Evolutionary conservation across 2,888 invertebrate genomes (phyloP).

Genomic region (Linhomoeus sp.): DNA sequence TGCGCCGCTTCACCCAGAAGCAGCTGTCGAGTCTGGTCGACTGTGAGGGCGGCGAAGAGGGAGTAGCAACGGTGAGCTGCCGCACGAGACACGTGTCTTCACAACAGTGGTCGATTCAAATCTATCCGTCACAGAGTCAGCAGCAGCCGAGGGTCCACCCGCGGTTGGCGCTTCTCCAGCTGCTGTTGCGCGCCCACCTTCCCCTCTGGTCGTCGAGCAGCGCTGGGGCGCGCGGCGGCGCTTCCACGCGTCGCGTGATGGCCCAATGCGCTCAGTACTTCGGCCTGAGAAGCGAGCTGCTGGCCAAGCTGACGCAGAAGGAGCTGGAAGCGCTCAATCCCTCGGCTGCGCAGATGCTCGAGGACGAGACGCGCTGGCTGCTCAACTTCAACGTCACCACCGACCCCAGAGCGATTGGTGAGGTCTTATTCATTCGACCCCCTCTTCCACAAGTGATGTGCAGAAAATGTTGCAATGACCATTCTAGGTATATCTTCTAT

Average conservation of each 20-base stretch:
- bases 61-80: no score
- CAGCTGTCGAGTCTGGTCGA: neutral
- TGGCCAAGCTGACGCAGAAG: neutral
- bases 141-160: no score
- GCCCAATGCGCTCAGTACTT: constrained; percentile 35
- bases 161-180: constrained; percentile 12
- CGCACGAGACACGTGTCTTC: no score
- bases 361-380: constrained; percentile 34
- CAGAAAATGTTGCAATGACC: no score
- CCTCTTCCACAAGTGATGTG: no score
- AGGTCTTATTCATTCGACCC: no score
- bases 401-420: neutral
- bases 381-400: constrained; percentile 25
- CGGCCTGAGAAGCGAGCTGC: constrained; percentile 28
- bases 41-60: neutral
- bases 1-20: neutral
- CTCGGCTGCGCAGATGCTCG: constrained; percentile 28
- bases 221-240: constrained; percentile 13
- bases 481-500: no score
- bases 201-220: constrained; percentile 35
- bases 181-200: constrained; percentile 32
- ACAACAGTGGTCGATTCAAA: no score
- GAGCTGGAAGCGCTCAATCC: constrained; percentile 1
- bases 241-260: constrained; percentile 20
- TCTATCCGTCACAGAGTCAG: no score